These are phyloP conservation scores for Andrena haemorrhoa DNA, from an alignment of 2,888 invertebrate species.

Conservation along the genomic window DNA sequence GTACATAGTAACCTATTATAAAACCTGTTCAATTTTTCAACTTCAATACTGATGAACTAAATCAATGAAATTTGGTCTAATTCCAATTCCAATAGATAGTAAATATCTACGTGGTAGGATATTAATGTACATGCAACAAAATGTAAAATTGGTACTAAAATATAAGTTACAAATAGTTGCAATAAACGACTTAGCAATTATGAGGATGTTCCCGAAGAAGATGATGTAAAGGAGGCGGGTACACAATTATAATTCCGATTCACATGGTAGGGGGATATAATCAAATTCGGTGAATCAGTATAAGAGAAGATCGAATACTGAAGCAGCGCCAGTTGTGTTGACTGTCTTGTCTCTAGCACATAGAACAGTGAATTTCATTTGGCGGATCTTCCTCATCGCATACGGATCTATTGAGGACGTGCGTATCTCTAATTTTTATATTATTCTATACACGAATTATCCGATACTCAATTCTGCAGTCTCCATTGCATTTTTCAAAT, in stretches of 20 bases:
- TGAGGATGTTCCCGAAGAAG: constrained; percentile 18
- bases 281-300: constrained; percentile 73
- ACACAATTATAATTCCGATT: constrained; percentile 44
- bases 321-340: constrained; percentile 84
- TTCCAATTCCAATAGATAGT: too few relatives aligned
- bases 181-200: neutral
- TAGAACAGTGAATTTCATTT: constrained; percentile 61
- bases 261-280: constrained; percentile 59
- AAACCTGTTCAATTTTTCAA: too few relatives aligned
- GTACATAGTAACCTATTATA: too few relatives aligned
- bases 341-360: constrained; percentile 82
- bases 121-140: too few relatives aligned
- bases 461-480: neutral
- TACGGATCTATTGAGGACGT: constrained; percentile 52
- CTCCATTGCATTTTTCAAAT: neutral
- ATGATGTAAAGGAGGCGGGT: constrained; percentile 30
- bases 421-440: constrained; percentile 21
- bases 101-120: too few relatives aligned
- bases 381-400: constrained; percentile 50
- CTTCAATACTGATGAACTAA: too few relatives aligned
- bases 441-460: constrained; percentile 1
- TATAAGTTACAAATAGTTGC: too few relatives aligned
- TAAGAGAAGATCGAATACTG: constrained; percentile 84
- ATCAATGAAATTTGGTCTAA: too few relatives aligned
- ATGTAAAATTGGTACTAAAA: too few relatives aligned